Conservation (phyloP, 1,140 invertebrate genomes). For the Drosophila watanabei region DNA sequence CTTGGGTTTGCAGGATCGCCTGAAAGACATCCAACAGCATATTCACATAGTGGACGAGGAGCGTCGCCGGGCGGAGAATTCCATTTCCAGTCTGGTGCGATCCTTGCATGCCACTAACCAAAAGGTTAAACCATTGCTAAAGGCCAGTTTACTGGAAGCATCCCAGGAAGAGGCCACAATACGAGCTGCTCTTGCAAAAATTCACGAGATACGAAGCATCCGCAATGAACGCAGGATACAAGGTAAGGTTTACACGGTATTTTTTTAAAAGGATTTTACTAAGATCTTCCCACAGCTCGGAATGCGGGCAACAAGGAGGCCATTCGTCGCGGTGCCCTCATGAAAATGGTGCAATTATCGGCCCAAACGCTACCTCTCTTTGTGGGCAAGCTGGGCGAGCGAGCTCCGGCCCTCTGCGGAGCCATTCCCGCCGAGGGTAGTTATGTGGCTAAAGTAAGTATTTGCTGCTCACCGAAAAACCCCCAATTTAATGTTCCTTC, state of each 20-base stretch:
- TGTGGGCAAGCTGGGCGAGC: constrained; percentile 94
- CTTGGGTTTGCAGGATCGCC: constrained; percentile 88
- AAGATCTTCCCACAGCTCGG: constrained; percentile 86
- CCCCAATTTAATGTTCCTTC: not conserved
- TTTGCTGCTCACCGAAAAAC: too few species aligned
- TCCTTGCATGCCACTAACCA: constrained; percentile 90
- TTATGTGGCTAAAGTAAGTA: constrained; percentile 95
- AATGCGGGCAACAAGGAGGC: constrained; percentile 96
- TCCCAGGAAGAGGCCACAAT: constrained; percentile 94
- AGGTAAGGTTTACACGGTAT: constrained; percentile 14
- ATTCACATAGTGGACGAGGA: constrained; percentile 94
- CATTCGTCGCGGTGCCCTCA: constrained; percentile 95
- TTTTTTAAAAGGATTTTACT: not conserved
- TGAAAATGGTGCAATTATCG: constrained; percentile 97
- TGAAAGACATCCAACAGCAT: constrained; percentile 91
- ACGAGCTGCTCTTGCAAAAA: constrained; percentile 93
- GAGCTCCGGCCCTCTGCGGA: constrained; percentile 96
- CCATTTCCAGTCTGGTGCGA: constrained; percentile 92
- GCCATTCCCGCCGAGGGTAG: constrained; percentile 94
- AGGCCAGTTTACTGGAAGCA: constrained; percentile 92
- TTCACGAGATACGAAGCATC: constrained; percentile 96
- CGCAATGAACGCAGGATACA: constrained; percentile 95
- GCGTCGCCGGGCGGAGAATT: constrained; percentile 91
- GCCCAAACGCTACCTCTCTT: constrained; percentile 97
- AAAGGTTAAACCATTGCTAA: constrained; percentile 93